Evolutionary conservation across 2,113 vertebrate species (phyloP).

Genomic region (Labrus mixtus): DNA sequence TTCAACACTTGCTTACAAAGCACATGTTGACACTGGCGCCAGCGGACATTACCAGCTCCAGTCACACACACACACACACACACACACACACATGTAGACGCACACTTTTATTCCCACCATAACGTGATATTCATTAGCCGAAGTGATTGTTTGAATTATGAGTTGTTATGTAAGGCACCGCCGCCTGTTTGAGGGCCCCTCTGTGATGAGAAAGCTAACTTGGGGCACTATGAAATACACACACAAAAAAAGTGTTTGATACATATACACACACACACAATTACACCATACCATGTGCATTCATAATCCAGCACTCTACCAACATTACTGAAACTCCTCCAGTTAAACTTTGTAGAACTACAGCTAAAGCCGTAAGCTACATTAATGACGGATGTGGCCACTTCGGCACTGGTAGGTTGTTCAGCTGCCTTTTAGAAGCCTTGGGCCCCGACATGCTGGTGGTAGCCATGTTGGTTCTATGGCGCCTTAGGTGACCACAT

Average conservation of each 20-base stretch:
- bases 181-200: conserved; percentile 12
- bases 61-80: conserved; percentile 30
- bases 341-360: no score
- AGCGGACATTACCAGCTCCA: conserved; percentile 12
- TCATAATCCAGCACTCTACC: not conserved
- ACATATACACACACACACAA: not conserved
- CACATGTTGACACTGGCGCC: conserved; percentile 63
- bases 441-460: no score
- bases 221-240: not conserved
- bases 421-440: no score
- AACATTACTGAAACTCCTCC: no score
- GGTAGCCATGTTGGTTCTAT: no score
- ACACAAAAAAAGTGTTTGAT: no score
- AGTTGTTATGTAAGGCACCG: conserved; percentile 27
- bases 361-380: no score
- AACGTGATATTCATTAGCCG: conserved; percentile 47
- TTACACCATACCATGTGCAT: conserved; percentile 21
- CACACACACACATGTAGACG: conserved; percentile 23
- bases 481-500: no score
- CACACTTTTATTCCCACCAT: conserved; percentile 8
- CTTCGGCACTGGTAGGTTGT: no score
- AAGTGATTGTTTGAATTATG: conserved; percentile 50
- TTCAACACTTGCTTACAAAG: conserved; percentile 73
- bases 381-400: no score
- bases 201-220: not conserved